These are phyloP conservation scores for Otocyon megalotis DNA, from an alignment of 2,113 vertebrate genomes.

Conservation along the genomic window DNA sequence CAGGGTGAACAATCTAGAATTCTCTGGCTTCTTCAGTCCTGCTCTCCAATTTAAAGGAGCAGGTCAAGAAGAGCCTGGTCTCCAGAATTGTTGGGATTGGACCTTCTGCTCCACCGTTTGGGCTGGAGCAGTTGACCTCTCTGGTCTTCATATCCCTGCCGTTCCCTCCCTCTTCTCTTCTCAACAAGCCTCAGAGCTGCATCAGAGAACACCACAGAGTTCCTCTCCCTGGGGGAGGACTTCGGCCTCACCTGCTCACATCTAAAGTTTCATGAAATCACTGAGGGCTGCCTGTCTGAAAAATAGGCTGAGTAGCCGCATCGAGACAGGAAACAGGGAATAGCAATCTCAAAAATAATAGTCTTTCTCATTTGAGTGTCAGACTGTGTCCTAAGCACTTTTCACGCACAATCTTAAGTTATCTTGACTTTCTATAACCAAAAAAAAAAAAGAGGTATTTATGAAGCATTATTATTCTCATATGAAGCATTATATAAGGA, in stretches of 20 bases:
- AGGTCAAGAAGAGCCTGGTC: neutral
- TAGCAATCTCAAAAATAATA: neutral
- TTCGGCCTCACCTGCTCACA: neutral
- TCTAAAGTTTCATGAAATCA: neutral
- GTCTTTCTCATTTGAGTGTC: neutral
- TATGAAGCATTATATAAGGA: neutral
- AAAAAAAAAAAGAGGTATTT: neutral
- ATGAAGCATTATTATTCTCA: neutral
- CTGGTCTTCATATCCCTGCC: accelerated
- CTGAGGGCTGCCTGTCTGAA: neutral
- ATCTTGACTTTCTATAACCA: neutral
- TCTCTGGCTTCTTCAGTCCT: neutral
- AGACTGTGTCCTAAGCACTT: neutral
- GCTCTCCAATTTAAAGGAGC: neutral
- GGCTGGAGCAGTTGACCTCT: neutral
- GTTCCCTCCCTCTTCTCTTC: neutral
- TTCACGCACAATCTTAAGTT: neutral
- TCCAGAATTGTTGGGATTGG: neutral
- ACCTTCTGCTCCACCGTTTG: neutral
- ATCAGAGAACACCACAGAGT: neutral
- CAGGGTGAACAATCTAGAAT: neutral
- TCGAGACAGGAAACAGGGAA: neutral
- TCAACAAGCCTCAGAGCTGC: neutral
- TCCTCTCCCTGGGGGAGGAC: neutral
- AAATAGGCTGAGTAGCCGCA: neutral